Evolutionary conservation across 2,888 invertebrate genomes (phyloP).

Genomic region (Cephalotes varians): DNA sequence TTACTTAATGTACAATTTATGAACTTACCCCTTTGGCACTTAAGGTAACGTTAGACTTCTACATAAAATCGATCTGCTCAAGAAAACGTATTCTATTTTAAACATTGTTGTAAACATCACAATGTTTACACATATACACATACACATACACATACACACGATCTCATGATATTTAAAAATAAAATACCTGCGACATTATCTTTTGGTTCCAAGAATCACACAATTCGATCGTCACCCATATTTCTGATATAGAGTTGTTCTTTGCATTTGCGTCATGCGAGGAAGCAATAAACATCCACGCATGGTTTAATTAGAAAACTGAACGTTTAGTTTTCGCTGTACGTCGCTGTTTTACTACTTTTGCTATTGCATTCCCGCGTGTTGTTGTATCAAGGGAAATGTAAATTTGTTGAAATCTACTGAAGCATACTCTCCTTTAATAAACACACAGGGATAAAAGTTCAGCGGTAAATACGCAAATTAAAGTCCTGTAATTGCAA

Average conservation of each 20-base stretch:
- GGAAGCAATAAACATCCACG: neutral
- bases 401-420: neutral
- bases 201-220: neutral
- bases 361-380: neutral
- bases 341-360: neutral
- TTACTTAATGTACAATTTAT: neutral
- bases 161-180: neutral
- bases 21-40: conserved; percentile 62
- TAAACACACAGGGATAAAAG: neutral
- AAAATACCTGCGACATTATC: neutral
- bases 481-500: neutral
- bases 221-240: neutral
- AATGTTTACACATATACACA: too few relatives aligned
- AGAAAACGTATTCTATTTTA: neutral
- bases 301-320: conserved; percentile 17
- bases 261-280: neutral
- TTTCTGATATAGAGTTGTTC: neutral
- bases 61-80: neutral
- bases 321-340: neutral
- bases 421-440: neutral
- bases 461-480: neutral
- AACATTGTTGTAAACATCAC: neutral
- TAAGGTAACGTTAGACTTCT: conserved; percentile 68
- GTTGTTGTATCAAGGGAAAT: neutral
- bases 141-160: too few relatives aligned